phyloP scores from a whole-genome alignment of 1,140 invertebrate species.

The Drosophila sproati region DNA sequence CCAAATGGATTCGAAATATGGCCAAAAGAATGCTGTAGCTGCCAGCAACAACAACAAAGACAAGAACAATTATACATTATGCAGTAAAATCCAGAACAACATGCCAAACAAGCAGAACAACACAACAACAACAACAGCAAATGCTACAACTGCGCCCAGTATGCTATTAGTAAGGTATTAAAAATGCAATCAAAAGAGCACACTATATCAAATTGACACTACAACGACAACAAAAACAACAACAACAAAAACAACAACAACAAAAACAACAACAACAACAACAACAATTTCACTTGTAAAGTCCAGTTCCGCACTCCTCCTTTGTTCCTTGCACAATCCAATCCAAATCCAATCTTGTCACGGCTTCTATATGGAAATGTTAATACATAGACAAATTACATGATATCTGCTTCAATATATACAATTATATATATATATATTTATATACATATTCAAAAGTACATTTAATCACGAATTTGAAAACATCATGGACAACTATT shows the following conservation, averaged over 20 bases:
- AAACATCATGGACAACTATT: slow-evolving; percentile 29
- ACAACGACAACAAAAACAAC: neutral
- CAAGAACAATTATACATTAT: slow-evolving; percentile 50
- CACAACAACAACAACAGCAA: slow-evolving; percentile 59
- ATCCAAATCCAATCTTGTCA: neutral
- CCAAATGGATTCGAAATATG: slow-evolving; percentile 40
- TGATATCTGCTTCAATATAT: slow-evolving; percentile 23
- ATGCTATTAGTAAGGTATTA: slow-evolving; percentile 84
- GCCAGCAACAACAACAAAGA: slow-evolving; percentile 16
- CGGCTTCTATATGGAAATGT: slow-evolving; percentile 37
- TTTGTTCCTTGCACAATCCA: slow-evolving; percentile 56
- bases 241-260: slow-evolving; percentile 26
- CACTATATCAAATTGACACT: slow-evolving; percentile 19
- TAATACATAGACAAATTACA: slow-evolving; percentile 39
- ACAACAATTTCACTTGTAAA: slow-evolving; percentile 15
- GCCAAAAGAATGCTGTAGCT: slow-evolving; percentile 33
- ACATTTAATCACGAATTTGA: slow-evolving; percentile 20
- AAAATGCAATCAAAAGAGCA: slow-evolving; percentile 28
- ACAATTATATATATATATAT: neutral
- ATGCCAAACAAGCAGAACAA: slow-evolving; percentile 39
- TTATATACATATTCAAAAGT: slow-evolving; percentile 14
- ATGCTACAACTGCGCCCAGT: slow-evolving; percentile 69
- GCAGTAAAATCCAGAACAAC: slow-evolving; percentile 56
- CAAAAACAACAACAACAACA: slow-evolving; percentile 23
- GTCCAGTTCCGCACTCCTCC: slow-evolving; percentile 48